These are phyloP conservation scores for Mythimna impura DNA, from an alignment of 2,888 invertebrate species.

Conservation along the genomic window DNA sequence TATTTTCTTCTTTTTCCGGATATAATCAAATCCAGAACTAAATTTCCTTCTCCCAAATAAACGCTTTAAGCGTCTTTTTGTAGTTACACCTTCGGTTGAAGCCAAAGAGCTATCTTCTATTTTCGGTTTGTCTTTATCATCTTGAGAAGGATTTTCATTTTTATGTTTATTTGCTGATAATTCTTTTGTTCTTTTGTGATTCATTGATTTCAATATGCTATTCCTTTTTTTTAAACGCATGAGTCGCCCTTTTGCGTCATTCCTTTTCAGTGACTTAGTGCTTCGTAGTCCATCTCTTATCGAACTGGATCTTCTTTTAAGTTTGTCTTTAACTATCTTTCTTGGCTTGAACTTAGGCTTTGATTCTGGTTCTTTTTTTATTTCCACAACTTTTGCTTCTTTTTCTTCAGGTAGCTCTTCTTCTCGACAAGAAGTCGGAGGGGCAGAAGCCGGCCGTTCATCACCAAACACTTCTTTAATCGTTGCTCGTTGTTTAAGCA, in stretches of 20 bases:
- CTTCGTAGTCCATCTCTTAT: slow-evolving; percentile 87
- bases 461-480: slow-evolving; percentile 95
- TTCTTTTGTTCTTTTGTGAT: slow-evolving; percentile 85
- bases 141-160: slow-evolving; percentile 77
- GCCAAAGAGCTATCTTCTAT: slow-evolving; percentile 77
- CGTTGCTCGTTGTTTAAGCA: slow-evolving; percentile 93
- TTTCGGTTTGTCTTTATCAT: slow-evolving; percentile 85
- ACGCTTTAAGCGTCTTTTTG: slow-evolving; percentile 91
- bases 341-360: slow-evolving; percentile 85
- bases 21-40: slow-evolving; percentile 96
- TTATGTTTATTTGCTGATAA: slow-evolving; percentile 78
- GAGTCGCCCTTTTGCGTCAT: slow-evolving; percentile 85
- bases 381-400: slow-evolving; percentile 72
- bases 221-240: slow-evolving; percentile 87
- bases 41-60: slow-evolving; percentile 93
- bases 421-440: slow-evolving; percentile 92
- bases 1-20: slow-evolving; percentile 96
- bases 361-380: slow-evolving; percentile 78
- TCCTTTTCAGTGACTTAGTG: slow-evolving; percentile 85
- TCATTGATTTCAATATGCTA: slow-evolving; percentile 84
- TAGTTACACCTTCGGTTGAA: slow-evolving; percentile 77
- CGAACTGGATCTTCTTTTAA: slow-evolving; percentile 82
- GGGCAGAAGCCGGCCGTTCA: slow-evolving; percentile 95
- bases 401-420: slow-evolving; percentile 79
- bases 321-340: slow-evolving; percentile 84